Percentiles rank a stretch among this genome's conserved stretches.
Evolutionary conservation across 2,113 vertebrate species (phyloP).

Genomic region (Nothoprocta perdicaria): DNA sequence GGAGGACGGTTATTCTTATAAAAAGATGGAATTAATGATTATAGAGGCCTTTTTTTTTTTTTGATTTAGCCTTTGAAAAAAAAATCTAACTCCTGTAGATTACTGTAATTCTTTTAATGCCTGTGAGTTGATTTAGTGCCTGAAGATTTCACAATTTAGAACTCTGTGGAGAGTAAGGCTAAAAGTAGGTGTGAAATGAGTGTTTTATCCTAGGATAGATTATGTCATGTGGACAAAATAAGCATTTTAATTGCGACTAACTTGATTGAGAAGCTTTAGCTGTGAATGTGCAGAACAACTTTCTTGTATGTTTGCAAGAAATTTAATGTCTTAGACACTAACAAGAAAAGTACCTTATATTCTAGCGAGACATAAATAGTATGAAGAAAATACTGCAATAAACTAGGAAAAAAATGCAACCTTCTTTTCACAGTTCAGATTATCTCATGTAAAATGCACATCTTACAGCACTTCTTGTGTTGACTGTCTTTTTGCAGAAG

Average conservation of each 20-base stretch:
- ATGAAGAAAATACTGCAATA: background rate
- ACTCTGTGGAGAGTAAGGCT: background rate
- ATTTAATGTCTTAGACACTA: background rate
- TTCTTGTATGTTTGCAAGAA: slow-evolving; percentile 19
- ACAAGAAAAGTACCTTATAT: background rate
- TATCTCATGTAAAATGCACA: background rate
- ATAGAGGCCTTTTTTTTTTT: background rate
- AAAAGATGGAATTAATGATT: background rate
- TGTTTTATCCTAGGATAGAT: background rate
- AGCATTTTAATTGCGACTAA: slow-evolving; percentile 70
- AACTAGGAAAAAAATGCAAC: background rate
- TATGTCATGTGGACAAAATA: slow-evolving; percentile 54
- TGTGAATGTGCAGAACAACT: background rate
- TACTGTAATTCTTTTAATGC: slow-evolving; percentile 13
- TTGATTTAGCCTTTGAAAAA: background rate
- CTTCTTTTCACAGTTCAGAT: background rate
- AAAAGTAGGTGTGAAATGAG: background rate
- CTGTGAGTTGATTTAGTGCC: slow-evolving; percentile 48
- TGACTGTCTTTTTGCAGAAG: background rate
- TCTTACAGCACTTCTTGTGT: background rate
- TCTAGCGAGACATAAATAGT: background rate
- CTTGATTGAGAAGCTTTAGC: background rate
- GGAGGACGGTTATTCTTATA: background rate
- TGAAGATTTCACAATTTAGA: slow-evolving; percentile 31
- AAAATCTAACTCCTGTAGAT: background rate